Conservation (phyloP, 2,797 vertebrate genomes). For the Ptychobarbus kaznakovi region DNA sequence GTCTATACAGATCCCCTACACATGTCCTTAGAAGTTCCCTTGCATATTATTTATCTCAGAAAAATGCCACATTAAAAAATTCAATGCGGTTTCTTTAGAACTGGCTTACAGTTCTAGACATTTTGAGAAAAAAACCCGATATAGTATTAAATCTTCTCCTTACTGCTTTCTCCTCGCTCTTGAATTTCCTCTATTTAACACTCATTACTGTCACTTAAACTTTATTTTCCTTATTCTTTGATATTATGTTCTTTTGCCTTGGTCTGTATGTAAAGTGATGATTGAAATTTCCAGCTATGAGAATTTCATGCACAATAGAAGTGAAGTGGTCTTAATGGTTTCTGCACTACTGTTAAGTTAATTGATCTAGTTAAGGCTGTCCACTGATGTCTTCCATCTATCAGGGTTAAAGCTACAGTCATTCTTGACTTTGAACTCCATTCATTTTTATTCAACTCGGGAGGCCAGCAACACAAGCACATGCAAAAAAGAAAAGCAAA, state of each 20-base stretch:
- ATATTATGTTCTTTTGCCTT: neutral
- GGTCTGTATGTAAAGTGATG: neutral
- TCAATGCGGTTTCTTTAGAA: neutral
- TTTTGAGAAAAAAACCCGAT: neutral
- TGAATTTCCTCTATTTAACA: neutral
- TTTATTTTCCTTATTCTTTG: neutral
- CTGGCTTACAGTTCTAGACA: neutral
- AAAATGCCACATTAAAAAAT: neutral
- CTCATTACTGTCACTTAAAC: neutral
- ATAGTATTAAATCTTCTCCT: neutral
- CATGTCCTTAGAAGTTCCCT: neutral
- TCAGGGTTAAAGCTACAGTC: neutral
- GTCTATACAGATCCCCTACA: neutral
- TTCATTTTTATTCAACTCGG: neutral
- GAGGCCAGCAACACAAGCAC: neutral
- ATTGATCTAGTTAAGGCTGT: constrained; percentile 28
- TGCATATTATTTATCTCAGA: neutral
- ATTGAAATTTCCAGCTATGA: neutral
- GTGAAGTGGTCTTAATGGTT: neutral
- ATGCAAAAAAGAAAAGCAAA: neutral
- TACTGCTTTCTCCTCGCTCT: neutral
- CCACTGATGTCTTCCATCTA: constrained; percentile 2
- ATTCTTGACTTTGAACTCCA: neutral
- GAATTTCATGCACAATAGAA: neutral
- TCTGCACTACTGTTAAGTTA: neutral